Conservation (phyloP, 2,888 invertebrate genomes). For the Zelleria hepariella region DNA sequence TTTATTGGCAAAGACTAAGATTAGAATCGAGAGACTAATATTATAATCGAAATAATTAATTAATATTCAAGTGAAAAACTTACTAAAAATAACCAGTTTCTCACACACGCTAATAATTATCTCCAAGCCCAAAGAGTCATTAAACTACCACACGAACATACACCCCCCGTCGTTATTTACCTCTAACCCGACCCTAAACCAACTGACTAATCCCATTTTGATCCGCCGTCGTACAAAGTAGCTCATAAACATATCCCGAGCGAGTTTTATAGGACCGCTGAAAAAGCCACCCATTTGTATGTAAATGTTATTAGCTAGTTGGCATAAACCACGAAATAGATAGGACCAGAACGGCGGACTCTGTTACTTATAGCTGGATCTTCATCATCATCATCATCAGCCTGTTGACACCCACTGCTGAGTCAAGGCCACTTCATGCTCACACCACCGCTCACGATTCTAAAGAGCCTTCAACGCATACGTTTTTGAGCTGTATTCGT, state of each 20-base stretch:
- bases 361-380: too few species aligned
- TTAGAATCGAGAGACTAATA: too few species aligned
- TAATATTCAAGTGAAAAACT: too few species aligned
- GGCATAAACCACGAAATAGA: conserved; percentile 12
- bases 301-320: conserved; percentile 18
- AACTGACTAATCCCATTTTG: conserved; percentile 3
- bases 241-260: conserved; percentile 1
- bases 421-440: too few species aligned
- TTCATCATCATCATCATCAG: too few species aligned
- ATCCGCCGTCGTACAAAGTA: background rate
- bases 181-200: background rate
- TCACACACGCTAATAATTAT: background rate
- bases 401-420: too few species aligned
- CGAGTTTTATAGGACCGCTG: conserved; percentile 3
- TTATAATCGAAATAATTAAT: too few species aligned
- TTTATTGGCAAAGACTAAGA: too few species aligned
- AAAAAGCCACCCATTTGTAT: conserved; percentile 18
- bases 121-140: background rate
- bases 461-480: too few species aligned
- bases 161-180: conserved; percentile 1
- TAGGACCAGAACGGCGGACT: background rate
- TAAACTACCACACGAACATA: background rate
- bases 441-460: too few species aligned
- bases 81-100: too few species aligned
- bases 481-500: too few species aligned